Percentiles rank a stretch among this genome's conserved stretches.
Conservation (phyloP, 2,888 invertebrate species). For the Dermolepida albohirtum region DNA sequence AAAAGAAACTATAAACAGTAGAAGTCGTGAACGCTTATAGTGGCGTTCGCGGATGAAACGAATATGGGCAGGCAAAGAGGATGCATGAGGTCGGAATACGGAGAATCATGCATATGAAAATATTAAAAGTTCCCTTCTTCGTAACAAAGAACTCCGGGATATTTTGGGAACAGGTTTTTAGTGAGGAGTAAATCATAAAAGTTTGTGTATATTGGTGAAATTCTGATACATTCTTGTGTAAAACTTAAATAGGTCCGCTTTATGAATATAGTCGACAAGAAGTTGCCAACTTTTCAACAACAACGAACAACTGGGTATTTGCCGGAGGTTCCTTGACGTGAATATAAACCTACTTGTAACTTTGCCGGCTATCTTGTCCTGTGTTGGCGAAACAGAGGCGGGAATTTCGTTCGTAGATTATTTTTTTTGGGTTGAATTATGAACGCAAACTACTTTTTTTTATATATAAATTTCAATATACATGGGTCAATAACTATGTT, state of each 20-base stretch:
- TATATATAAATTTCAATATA: too few relatives aligned
- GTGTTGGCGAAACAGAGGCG: too few relatives aligned
- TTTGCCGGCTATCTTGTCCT: conserved; percentile 19
- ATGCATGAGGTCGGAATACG: neutral
- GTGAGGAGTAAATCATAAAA: conserved; percentile 39
- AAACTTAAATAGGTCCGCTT: conserved; percentile 39
- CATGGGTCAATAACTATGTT: too few relatives aligned
- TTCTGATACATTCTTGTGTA: conserved; percentile 39
- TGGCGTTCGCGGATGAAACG: too few relatives aligned
- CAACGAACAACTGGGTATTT: conserved; percentile 19
- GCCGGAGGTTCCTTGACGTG: conserved; percentile 33
- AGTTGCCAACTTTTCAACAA: conserved; percentile 39
- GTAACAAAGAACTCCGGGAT: conserved; percentile 28
- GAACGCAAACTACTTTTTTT: too few relatives aligned
- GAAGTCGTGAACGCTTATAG: too few relatives aligned
- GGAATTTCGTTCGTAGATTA: too few relatives aligned
- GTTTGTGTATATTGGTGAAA: conserved; percentile 38
- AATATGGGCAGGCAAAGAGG: too few relatives aligned
- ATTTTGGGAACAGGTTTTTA: conserved; percentile 34
- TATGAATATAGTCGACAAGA: conserved; percentile 35
- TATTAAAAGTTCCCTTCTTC: conserved; percentile 33
- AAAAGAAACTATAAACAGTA: too few relatives aligned
- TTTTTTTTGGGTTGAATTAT: too few relatives aligned
- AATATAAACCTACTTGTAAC: conserved; percentile 40
- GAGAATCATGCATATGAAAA: conserved; percentile 29